phyloP scores from a whole-genome alignment of 2,113 vertebrate species.

The Cacatua alba region DNA sequence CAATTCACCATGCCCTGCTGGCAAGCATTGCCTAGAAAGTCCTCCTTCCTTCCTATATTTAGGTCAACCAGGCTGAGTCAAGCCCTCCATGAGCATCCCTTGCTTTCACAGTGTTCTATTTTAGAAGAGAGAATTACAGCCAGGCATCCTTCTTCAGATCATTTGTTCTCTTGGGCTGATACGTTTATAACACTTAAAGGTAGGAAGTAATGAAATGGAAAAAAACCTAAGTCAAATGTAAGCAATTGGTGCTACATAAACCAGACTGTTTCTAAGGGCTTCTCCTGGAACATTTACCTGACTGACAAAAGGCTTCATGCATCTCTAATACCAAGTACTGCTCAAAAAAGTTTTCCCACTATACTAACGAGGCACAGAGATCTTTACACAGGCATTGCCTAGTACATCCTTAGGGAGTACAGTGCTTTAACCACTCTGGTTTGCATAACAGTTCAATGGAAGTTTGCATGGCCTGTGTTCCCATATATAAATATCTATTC shows the following conservation, averaged over 20 bases:
- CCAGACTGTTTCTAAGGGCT: neutral
- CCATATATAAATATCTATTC: neutral
- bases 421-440: neutral
- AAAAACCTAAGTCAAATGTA: neutral
- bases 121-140: neutral
- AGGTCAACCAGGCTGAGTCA: neutral
- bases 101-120: neutral
- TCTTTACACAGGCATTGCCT: neutral
- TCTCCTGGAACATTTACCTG: neutral
- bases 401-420: neutral
- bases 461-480: neutral
- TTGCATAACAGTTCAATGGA: neutral
- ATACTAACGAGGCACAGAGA: fast-evolving
- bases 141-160: neutral
- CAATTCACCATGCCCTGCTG: neutral
- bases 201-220: neutral
- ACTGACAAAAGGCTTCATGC: neutral
- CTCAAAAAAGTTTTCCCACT: neutral
- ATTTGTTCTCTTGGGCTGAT: neutral
- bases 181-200: neutral
- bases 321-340: neutral
- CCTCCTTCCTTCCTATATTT: neutral
- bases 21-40: neutral
- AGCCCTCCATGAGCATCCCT: neutral
- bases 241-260: neutral